Base-by-base conservation (phyloP, 2,797 vertebrate genomes). In the Cynodonichthys magdalenae region DNA sequence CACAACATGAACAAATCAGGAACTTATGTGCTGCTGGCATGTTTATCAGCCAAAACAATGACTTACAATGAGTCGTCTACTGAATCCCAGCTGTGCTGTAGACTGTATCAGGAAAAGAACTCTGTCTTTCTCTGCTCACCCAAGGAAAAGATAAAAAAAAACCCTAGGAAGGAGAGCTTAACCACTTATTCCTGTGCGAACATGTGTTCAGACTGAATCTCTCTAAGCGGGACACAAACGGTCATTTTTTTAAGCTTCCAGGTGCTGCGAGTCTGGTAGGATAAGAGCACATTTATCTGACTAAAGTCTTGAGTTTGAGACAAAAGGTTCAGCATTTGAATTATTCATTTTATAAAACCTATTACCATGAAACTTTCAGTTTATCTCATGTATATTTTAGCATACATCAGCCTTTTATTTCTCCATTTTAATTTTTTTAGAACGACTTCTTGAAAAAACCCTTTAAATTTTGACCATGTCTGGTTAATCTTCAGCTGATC, bases 11-110 rank as follows among this genome's bases (percentile, higher is more conserved):
- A 80, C 82, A 84, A 87, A 89, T 86, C 80, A 84, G 82, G 82
- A 82, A 83, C 79, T 82, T 84, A 79, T 77, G 83, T 81, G 86
- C 80, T 31, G 55, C 76, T 86, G 86, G 81, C 82, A 71, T 87
- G 83, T 83, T 87, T 82, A 82, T 78, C 71, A 82, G 73, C 80
- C 80, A 45, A 79, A 86, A 90, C 78, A 87, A 88, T 87, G 82
- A 85, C 81, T 83, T 82, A 82, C 82, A 86, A 81, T 79, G 75
- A 86, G 79, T 74, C 74, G 84, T 81, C 81, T 79, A 87, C 78
- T 82, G 74, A 73, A 70, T 69, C n/a, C 45, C 76, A 74, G 85
- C 78, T 74, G 81, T 74, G 78, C 77, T 74, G 70, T 68, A 39
- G 77, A 81, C 81, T 75, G 72, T 87, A 86, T 80, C 77, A 88